Evolutionary conservation across 2,113 vertebrate species (phyloP).

Genomic region (Centrocercus urophasianus): DNA sequence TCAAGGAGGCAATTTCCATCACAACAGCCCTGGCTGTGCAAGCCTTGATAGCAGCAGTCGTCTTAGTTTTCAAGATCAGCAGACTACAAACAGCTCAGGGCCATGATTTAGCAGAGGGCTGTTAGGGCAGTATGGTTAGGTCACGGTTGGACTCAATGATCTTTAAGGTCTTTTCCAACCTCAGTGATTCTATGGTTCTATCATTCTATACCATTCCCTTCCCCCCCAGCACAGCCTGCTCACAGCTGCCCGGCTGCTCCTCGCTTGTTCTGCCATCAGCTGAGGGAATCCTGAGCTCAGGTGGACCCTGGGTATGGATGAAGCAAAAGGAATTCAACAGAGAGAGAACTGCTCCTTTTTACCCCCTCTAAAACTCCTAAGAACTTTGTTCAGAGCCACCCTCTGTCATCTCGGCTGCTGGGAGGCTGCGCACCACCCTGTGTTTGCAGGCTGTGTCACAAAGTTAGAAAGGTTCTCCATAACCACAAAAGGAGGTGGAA

Average conservation of each 20-base stretch:
- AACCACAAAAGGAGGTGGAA: not conserved
- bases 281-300: fast-evolving
- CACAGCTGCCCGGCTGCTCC: not conserved
- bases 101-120: too few relatives aligned
- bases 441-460: not conserved
- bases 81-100: not conserved
- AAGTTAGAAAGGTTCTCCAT: not conserved
- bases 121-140: too few relatives aligned
- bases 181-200: too few relatives aligned
- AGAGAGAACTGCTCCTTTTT: not conserved
- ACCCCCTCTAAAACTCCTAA: not conserved
- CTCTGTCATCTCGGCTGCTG: not conserved
- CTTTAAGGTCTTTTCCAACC: too few relatives aligned
- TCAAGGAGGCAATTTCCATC: not conserved
- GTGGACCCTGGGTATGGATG: not conserved
- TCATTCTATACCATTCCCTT: not conserved
- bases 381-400: not conserved
- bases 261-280: fast-evolving
- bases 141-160: too few relatives aligned
- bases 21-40: not conserved
- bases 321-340: not conserved
- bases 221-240: fast-evolving
- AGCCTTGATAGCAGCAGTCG: not conserved
- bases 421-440: not conserved
- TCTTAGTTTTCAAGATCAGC: not conserved